These are phyloP conservation scores for Zapus hudsonius DNA, from an alignment of 2,113 vertebrate genomes.

Conservation along the genomic window DNA sequence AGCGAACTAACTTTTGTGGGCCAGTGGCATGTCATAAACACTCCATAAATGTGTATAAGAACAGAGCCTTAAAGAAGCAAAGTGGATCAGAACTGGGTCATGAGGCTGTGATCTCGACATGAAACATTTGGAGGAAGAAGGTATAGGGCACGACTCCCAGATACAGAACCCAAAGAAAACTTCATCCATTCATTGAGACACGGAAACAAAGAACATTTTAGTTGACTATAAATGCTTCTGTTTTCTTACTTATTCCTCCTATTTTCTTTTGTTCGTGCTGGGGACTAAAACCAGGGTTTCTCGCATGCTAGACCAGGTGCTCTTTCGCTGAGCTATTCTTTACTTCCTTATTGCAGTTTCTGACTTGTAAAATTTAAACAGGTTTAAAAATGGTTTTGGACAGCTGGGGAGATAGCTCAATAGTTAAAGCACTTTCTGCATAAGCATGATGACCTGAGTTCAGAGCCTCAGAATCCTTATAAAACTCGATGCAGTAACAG, in stretches of 20 bases:
- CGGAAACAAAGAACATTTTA: background rate
- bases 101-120: background rate
- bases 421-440: too few relatives aligned
- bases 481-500: too few relatives aligned
- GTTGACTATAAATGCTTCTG: too few relatives aligned
- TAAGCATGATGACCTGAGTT: too few relatives aligned
- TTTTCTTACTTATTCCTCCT: too few relatives aligned
- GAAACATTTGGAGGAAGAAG: background rate
- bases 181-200: background rate
- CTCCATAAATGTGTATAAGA: background rate
- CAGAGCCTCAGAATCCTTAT: too few relatives aligned
- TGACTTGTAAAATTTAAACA: conserved; percentile 8
- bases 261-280: background rate
- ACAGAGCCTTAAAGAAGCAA: background rate
- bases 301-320: too few relatives aligned
- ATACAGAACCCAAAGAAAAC: background rate
- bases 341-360: background rate
- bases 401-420: too few relatives aligned
- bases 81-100: background rate
- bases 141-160: background rate
- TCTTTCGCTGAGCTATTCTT: background rate
- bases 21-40: background rate
- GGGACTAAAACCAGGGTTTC: too few relatives aligned
- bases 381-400: conserved; percentile 28
- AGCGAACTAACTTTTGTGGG: background rate